Evolutionary conservation across 2,797 vertebrate genomes (phyloP).

Genomic region (Sebastes vulpes): DNA sequence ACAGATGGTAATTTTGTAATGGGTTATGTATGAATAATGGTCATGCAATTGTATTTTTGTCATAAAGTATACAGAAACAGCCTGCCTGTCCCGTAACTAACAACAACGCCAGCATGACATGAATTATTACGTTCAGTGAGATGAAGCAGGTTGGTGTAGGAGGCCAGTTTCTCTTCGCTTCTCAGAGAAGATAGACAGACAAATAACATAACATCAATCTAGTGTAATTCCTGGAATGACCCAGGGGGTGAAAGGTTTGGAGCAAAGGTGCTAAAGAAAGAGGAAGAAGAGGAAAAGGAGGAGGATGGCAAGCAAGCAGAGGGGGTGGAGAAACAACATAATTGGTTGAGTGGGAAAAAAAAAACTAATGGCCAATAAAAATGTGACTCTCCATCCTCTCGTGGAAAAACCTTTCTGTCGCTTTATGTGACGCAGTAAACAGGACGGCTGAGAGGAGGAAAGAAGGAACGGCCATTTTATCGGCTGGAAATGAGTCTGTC

Average conservation of each 20-base stretch:
- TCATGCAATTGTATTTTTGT: neutral
- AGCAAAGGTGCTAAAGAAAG: constrained; percentile 1
- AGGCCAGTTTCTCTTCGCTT: constrained; percentile 21
- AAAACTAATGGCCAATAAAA: constrained; percentile 54
- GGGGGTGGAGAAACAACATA: constrained; percentile 5
- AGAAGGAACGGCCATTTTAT: constrained; percentile 51
- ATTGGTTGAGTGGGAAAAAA: constrained; percentile 31
- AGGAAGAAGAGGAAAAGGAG: neutral
- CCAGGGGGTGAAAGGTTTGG: constrained; percentile 3
- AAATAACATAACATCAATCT: constrained; percentile 64
- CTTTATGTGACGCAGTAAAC: constrained; percentile 66
- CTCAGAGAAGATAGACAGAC: constrained; percentile 30
- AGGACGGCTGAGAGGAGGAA: constrained; percentile 13
- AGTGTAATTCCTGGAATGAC: constrained; percentile 50
- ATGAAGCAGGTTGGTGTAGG: neutral
- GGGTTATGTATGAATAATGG: too few species aligned
- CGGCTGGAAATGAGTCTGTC: constrained; percentile 51
- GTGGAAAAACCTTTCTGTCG: constrained; percentile 18
- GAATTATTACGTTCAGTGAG: constrained; percentile 9
- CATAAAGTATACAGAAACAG: neutral
- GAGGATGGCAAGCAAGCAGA: neutral
- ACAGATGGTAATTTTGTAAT: too few species aligned
- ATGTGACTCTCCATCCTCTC: constrained; percentile 34
- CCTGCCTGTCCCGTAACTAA: neutral
- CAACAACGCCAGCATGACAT: neutral